Evolutionary conservation across 2,797 vertebrate genomes (phyloP).

Genomic region (Hozukius guyotensis): DNA sequence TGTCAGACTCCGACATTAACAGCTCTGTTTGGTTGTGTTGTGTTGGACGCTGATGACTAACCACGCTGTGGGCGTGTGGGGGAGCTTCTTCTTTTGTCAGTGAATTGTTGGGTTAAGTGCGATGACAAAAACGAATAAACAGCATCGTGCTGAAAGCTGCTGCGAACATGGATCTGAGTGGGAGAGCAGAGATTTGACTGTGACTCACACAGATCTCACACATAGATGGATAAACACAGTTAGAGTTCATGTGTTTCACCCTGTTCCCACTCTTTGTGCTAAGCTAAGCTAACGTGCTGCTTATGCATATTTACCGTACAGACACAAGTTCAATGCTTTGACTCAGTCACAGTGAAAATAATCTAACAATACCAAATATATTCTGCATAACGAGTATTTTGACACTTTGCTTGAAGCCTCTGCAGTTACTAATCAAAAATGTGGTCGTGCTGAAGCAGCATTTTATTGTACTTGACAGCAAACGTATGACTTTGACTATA

Average conservation of each 20-base stretch:
- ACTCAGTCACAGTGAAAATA: neutral
- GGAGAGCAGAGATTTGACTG: neutral
- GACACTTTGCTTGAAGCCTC: neutral
- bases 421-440: neutral
- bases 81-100: neutral
- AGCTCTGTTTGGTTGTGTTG: neutral
- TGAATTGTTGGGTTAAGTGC: neutral
- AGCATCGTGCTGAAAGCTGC: neutral
- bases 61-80: neutral
- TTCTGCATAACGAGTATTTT: neutral
- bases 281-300: too few species aligned
- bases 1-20: neutral
- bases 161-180: neutral
- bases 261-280: too few species aligned
- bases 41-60: conserved; percentile 3
- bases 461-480: neutral
- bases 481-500: neutral
- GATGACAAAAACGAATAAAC: neutral
- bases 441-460: neutral
- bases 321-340: too few species aligned
- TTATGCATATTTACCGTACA: too few species aligned
- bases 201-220: neutral
- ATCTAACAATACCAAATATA: neutral
- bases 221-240: neutral
- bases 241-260: neutral